A percentile compares a stretch with the other conserved stretches of the same genome.
These are phyloP conservation scores for Rhorus exstirpatorius DNA, from an alignment of 2,888 invertebrate species.

Conservation along the genomic window DNA sequence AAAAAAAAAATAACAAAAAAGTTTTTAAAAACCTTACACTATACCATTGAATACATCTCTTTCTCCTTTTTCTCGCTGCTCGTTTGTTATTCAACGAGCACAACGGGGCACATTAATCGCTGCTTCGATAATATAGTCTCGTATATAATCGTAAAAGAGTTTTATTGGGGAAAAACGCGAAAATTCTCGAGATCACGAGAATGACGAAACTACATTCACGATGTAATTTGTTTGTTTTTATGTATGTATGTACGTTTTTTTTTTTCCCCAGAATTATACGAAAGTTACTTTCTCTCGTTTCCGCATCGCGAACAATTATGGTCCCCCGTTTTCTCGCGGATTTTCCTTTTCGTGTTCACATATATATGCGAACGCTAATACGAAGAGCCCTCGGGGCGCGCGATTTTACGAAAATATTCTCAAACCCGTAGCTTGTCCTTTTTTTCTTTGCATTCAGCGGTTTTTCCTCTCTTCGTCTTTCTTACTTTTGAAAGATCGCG, in stretches of 20 bases:
- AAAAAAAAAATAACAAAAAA: slow-evolving; percentile 6
- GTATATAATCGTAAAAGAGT: slow-evolving; percentile 23
- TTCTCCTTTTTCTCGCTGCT: slow-evolving; percentile 6
- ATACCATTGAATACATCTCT: background rate
- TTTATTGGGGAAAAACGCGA: background rate
- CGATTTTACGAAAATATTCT: slow-evolving; percentile 31
- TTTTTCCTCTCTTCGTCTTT: slow-evolving; percentile 3
- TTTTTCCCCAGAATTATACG: slow-evolving; percentile 1
- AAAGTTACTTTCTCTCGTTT: slow-evolving; percentile 23
- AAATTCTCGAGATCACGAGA: slow-evolving; percentile 9
- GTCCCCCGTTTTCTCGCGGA: background rate
- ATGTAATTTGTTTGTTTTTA: slow-evolving; percentile 5
- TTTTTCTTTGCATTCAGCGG: background rate
- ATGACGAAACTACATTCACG: slow-evolving; percentile 1
- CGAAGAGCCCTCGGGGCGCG: too few relatives aligned
- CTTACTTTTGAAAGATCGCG: slow-evolving; percentile 41
- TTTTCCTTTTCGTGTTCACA: background rate
- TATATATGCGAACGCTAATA: background rate
- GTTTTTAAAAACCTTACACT: background rate
- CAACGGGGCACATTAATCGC: slow-evolving; percentile 19
- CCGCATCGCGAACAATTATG: slow-evolving; percentile 2
- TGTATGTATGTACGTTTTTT: too few relatives aligned
- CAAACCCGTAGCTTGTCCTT: background rate
- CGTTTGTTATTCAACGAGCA: slow-evolving; percentile 12
- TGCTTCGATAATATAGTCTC: background rate